Evolutionary conservation across 2,113 vertebrate genomes (phyloP).

Genomic region (Marmota flaviventris): DNA sequence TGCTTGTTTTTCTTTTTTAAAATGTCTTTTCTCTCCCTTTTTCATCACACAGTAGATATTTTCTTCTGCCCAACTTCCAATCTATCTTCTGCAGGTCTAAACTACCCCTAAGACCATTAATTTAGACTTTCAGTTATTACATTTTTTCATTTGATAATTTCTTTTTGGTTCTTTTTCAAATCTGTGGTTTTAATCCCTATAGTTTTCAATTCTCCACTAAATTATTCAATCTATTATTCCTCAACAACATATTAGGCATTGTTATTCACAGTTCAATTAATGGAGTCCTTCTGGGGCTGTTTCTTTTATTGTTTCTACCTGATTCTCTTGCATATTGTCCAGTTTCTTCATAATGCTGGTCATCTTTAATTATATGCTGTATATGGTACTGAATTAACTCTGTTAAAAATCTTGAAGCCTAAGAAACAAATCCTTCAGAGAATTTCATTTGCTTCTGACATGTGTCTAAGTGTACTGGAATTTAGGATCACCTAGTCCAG

Average conservation of each 20-base stretch:
- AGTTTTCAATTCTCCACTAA: not conserved
- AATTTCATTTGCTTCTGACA: not conserved
- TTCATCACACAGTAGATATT: not conserved
- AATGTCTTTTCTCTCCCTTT: not conserved
- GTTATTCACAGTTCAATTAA: not conserved
- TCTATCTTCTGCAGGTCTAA: not conserved
- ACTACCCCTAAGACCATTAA: not conserved
- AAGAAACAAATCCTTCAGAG: not conserved
- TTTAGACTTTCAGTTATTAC: not conserved
- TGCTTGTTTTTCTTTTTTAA: not conserved
- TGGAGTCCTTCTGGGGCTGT: not conserved
- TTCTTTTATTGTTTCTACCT: not conserved
- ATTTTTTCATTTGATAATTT: constrained; percentile 27
- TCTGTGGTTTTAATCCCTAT: not conserved
- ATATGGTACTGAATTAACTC: not conserved
- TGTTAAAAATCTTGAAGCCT: not conserved
- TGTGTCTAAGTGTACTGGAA: not conserved
- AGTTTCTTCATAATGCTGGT: not conserved
- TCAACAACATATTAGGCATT: not conserved
- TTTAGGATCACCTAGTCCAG: not conserved
- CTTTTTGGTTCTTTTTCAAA: not conserved
- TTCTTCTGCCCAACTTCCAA: not conserved
- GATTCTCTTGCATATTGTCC: not conserved
- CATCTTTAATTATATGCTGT: not conserved
- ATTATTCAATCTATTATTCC: not conserved